phyloP scores from a whole-genome alignment of 2,888 invertebrate species.

The Lasioglossum pauxillum region DNA sequence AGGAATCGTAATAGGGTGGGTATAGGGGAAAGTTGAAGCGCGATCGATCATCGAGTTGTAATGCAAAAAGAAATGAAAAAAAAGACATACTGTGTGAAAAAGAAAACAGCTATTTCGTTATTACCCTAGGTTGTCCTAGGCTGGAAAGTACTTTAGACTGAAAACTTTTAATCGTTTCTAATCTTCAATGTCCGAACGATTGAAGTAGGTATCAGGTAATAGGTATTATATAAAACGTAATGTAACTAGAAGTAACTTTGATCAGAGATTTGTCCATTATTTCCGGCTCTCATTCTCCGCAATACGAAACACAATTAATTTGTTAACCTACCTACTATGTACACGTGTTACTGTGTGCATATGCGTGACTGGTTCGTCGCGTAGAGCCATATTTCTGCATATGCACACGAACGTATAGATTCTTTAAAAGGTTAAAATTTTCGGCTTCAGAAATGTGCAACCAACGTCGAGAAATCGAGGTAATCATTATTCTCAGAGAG shows the following conservation, averaged over 20 bases:
- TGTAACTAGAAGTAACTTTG: slow-evolving; percentile 10
- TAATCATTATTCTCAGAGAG: neutral
- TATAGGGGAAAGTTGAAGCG: slow-evolving; percentile 53
- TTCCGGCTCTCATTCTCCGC: slow-evolving; percentile 45
- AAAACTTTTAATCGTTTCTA: neutral
- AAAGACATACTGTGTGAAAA: neutral
- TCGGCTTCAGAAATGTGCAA: slow-evolving; percentile 45
- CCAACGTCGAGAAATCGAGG: slow-evolving; percentile 7
- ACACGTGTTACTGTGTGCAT: slow-evolving; percentile 83
- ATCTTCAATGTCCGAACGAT: neutral
- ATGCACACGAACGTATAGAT: slow-evolving; percentile 75
- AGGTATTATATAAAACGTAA: neutral
- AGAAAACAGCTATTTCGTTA: slow-evolving; percentile 12
- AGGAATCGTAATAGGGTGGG: slow-evolving; percentile 40
- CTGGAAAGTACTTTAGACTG: slow-evolving; percentile 62
- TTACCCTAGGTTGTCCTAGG: slow-evolving; percentile 66
- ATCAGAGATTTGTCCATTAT: slow-evolving; percentile 27
- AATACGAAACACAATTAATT: slow-evolving; percentile 84
- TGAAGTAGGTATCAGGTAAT: neutral
- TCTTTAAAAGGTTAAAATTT: slow-evolving; percentile 49
- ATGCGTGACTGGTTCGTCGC: slow-evolving; percentile 79
- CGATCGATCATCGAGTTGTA: slow-evolving; percentile 38
- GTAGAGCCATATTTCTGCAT: slow-evolving; percentile 73
- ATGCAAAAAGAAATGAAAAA: slow-evolving; percentile 6
- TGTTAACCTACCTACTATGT: slow-evolving; percentile 84